phyloP scores from a whole-genome alignment of 1,140 invertebrate genomes.

The Reticulitermes speratus region DNA sequence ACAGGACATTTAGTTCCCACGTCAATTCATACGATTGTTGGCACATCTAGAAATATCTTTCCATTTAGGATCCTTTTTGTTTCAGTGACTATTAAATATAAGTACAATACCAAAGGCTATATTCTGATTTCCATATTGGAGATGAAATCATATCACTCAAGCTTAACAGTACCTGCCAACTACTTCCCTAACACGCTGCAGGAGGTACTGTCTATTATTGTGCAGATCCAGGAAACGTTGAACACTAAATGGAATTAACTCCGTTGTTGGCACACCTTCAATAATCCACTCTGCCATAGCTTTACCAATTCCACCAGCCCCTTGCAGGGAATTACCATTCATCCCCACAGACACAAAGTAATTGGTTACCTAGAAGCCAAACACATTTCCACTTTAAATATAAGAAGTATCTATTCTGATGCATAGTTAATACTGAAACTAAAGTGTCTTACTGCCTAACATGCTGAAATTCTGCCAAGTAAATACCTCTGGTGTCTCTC shows the following conservation, averaged over 20 bases:
- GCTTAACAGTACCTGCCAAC: slow-evolving; percentile 56
- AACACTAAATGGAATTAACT: slow-evolving; percentile 67
- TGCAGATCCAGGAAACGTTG: slow-evolving; percentile 79
- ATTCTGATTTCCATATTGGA: no score
- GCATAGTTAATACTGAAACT: neutral
- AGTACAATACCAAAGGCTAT: no score
- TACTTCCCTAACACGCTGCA: slow-evolving; percentile 71
- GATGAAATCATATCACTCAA: no score
- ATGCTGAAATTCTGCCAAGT: neutral
- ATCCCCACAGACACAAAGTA: slow-evolving; percentile 80
- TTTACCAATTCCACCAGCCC: slow-evolving; percentile 73
- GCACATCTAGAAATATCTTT: no score
- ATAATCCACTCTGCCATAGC: slow-evolving; percentile 74
- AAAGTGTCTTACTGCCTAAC: no score
- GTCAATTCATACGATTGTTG: no score
- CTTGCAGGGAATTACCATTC: slow-evolving; percentile 65
- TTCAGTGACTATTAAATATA: no score
- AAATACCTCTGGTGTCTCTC: slow-evolving; percentile 68
- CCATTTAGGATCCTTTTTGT: no score
- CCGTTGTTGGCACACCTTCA: slow-evolving; percentile 61
- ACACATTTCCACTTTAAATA: neutral
- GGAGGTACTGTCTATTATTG: slow-evolving; percentile 74
- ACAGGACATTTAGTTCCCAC: no score
- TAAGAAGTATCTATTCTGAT: neutral
- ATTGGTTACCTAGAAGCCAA: slow-evolving; percentile 53